Base-by-base conservation (phyloP, 2,113 vertebrate genomes). In the Thymallus thymallus region DNA sequence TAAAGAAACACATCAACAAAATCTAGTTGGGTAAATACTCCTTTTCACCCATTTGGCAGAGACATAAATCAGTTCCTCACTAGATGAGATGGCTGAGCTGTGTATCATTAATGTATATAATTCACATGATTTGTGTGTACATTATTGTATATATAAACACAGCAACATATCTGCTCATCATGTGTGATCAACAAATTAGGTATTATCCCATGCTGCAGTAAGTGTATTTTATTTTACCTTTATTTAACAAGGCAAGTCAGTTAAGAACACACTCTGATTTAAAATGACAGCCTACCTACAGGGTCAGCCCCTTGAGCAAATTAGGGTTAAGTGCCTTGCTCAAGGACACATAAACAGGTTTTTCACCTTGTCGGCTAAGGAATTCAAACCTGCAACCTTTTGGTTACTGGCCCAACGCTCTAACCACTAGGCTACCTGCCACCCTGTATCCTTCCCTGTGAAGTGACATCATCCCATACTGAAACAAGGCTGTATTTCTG, bases 391-490 rank as follows among this genome's bases (percentile, higher is more conserved):
- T n/a, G n/a, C n/a, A n/a, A n/a, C n/a, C n/a, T n/a, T n/a, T n/a
- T n/a, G n/a, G n/a, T n/a, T n/a, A n/a, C n/a, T n/a, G n/a, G n/a
- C n/a, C n/a, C n/a, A n/a, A n/a, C n/a, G n/a, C n/a, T n/a, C n/a
- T n/a, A n/a, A n/a, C n/a, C n/a, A n/a, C n/a, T n/a, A n/a, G n/a
- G n/a, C n/a, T n/a, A n/a, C n/a, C n/a, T n/a, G n/a, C n/a, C n/a
- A n/a, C n/a, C n/a, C n/a, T n/a, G n/a, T 62, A 69, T 68, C 30
- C 61, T 9, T 79, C 68, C n/a, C 46, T 63, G 70, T 0, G 45
- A 61, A 60, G 68, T 87, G 79, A 88, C 84, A 86, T 88, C 82
- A 85, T 69, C 20, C n/a, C 32, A 4, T 70, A 26, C 74, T 6
- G 68, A 61, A 80, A 74, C 71, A 80, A 72, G 58, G 75, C 72